Conservation (phyloP, 2,888 invertebrate genomes). For the Caenorhabditis sp. region DNA sequence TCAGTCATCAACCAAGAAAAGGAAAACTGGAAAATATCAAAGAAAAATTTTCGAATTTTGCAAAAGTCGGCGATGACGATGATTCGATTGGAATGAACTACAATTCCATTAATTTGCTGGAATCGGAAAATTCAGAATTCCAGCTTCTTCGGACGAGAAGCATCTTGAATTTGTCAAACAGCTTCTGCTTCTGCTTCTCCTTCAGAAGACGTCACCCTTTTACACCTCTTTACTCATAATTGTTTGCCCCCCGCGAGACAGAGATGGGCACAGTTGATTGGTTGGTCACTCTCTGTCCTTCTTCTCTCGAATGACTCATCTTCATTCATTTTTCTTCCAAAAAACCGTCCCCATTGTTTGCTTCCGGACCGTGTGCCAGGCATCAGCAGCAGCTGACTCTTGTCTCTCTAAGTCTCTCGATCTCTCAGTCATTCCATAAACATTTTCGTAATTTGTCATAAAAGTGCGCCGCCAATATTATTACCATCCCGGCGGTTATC, state of each 20-base stretch:
- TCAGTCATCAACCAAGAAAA: constrained; percentile 8
- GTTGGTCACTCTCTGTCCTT: constrained; percentile 29
- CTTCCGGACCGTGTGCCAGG: constrained; percentile 50
- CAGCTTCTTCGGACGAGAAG: neutral
- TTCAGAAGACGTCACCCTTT: constrained; percentile 25
- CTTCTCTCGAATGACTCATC: constrained; percentile 30
- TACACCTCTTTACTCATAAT: constrained; percentile 60
- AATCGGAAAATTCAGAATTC: constrained; percentile 17
- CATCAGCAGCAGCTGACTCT: constrained; percentile 19
- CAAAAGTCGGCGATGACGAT: neutral
- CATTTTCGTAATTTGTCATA: constrained; percentile 39
- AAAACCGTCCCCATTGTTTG: constrained; percentile 33
- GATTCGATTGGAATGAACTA: neutral
- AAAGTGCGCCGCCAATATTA: constrained; percentile 34
- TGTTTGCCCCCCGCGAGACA: constrained; percentile 22
- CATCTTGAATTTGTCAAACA: constrained; percentile 42
- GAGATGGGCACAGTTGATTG: constrained; percentile 53
- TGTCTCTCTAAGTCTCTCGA: constrained; percentile 1
- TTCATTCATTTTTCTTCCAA: constrained; percentile 6
- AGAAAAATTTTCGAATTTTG: constrained; percentile 22
- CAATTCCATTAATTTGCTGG: constrained; percentile 16
- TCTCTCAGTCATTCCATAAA: constrained; percentile 9
- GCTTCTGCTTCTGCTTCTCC: constrained; percentile 14
- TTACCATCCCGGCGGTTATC: constrained; percentile 28
- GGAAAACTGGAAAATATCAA: constrained; percentile 18